These are phyloP conservation scores for Physeter macrocephalus DNA, from an alignment of 2,113 vertebrate genomes.

Conservation along the genomic window DNA sequence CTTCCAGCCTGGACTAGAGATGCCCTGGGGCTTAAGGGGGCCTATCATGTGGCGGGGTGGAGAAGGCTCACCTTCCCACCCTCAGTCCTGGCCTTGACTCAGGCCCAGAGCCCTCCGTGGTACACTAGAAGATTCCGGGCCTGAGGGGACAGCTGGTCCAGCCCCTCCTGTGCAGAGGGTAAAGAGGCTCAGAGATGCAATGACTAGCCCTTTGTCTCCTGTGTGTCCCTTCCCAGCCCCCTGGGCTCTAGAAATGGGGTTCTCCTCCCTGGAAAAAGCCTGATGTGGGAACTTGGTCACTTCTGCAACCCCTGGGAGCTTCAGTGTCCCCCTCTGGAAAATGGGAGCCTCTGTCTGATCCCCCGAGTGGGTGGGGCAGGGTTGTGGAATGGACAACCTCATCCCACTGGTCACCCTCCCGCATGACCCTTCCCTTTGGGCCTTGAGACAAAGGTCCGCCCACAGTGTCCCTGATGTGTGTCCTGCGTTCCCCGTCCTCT, in stretches of 20 bases:
- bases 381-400: background rate
- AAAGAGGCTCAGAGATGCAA: background rate
- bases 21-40: background rate
- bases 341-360: background rate
- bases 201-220: background rate
- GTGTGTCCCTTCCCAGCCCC: background rate
- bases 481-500: background rate
- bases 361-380: background rate
- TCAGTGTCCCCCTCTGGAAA: background rate
- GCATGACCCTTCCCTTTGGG: background rate
- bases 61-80: background rate
- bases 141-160: background rate
- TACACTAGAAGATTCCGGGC: background rate
- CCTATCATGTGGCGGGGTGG: background rate
- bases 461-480: conserved; percentile 20
- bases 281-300: background rate
- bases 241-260: background rate
- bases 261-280: background rate
- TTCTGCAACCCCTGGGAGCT: background rate
- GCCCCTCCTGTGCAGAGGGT: background rate
- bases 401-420: background rate
- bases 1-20: background rate
- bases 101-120: background rate
- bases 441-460: background rate
- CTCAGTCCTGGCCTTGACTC: background rate